Conservation (phyloP, 2,888 invertebrate genomes). For the Apomyelois bistriatella region DNA sequence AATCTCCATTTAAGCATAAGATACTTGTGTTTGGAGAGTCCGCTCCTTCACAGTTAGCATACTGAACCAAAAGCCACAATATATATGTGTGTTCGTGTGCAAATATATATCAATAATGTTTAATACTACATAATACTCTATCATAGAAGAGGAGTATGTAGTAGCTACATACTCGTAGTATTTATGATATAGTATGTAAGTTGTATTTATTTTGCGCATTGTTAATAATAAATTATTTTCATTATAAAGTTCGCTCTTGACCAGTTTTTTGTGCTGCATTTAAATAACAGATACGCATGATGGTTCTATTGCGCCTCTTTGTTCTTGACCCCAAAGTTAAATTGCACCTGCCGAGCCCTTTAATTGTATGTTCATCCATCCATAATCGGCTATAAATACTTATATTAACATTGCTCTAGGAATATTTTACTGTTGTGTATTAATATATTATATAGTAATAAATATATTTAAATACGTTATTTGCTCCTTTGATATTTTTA, state of each 20-base stretch:
- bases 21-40: too few relatives aligned
- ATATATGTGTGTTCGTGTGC: too few relatives aligned
- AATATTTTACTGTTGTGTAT: not conserved
- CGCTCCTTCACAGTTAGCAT: too few relatives aligned
- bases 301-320: not conserved
- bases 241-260: not conserved
- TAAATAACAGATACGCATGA: not conserved
- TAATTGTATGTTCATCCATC: not conserved
- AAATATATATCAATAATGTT: too few relatives aligned
- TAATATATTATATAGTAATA: too few relatives aligned
- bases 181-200: not conserved
- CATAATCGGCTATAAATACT: not conserved
- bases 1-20: too few relatives aligned
- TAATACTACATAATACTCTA: too few relatives aligned
- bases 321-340: slow-evolving; percentile 7
- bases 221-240: not conserved
- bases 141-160: too few relatives aligned
- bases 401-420: not conserved
- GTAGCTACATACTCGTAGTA: not conserved
- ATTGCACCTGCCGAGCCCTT: slow-evolving; percentile 6
- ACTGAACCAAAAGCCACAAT: too few relatives aligned
- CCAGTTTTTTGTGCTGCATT: not conserved
- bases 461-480: too few relatives aligned
- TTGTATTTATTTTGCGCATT: too few relatives aligned
- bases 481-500: too few relatives aligned